Conservation (phyloP, 2,888 invertebrate genomes). For the Anthrax anthrax region DNA sequence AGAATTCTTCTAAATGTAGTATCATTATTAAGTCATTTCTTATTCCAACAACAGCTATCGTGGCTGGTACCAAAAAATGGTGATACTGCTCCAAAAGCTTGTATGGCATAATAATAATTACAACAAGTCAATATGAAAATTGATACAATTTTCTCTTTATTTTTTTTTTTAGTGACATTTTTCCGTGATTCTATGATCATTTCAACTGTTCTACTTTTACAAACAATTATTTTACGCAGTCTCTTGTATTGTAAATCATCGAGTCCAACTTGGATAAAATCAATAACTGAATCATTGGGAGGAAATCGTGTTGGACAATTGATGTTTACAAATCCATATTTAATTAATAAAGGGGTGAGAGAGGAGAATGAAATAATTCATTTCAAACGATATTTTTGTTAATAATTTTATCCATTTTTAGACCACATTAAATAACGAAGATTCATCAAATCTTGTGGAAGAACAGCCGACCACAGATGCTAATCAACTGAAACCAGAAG, state of each 20-base stretch:
- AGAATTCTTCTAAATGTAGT: slow-evolving; percentile 41
- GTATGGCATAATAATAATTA: too few species aligned
- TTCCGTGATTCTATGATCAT: slow-evolving; percentile 15
- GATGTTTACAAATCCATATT: slow-evolving; percentile 12
- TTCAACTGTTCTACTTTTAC: slow-evolving; percentile 9
- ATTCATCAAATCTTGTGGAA: slow-evolving; percentile 5
- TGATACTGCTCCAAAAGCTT: slow-evolving; percentile 41
- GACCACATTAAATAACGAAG: slow-evolving; percentile 1
- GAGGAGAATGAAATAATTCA: not conserved
- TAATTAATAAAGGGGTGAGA: slow-evolving; percentile 8
- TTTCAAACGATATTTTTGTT: not conserved
- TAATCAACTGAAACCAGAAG: not conserved
- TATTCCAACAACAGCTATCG: slow-evolving; percentile 43
- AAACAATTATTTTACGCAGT: slow-evolving; percentile 11
- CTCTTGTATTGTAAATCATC: slow-evolving; percentile 4
- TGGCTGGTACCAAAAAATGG: slow-evolving; percentile 47
- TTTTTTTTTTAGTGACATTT: slow-evolving; percentile 14
- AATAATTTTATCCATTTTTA: not conserved
- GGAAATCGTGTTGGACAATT: slow-evolving; percentile 12
- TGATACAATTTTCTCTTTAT: too few species aligned
- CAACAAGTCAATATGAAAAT: not conserved
- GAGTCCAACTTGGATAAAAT: slow-evolving; percentile 12
- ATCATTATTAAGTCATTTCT: slow-evolving; percentile 46
- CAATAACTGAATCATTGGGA: slow-evolving; percentile 6
- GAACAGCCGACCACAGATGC: not conserved